Base-by-base conservation (phyloP, 2,888 invertebrate species). In the Fissipunctia ypsillon region DNA sequence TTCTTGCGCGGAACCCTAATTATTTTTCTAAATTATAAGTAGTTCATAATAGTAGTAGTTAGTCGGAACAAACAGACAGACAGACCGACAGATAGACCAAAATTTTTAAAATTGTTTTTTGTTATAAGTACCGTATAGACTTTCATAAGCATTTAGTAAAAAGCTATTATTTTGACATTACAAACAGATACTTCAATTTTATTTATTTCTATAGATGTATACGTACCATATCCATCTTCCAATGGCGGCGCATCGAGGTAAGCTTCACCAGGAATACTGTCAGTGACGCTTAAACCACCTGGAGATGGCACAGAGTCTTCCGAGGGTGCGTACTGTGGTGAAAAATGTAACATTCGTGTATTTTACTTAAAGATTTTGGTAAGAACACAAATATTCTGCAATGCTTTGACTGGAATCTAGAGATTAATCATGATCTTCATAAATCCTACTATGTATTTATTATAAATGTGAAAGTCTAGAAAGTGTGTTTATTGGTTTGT, bases 161-260 rank as follows among this genome's bases (percentile, higher is more conserved):
- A n/a, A n/a, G n/a, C n/a, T n/a, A n/a, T n/a, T n/a, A n/a, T n/a
- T n/a, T n/a, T n/a, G n/a, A n/a, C n/a, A n/a, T n/a, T n/a, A n/a
- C n/a, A n/a, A n/a, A n/a, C n/a, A n/a, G n/a, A n/a, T n/a, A n/a
- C n/a, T n/a, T n/a, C n/a, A n/a, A n/a, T n/a, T n/a, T n/a, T n/a
- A n/a, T n/a, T n/a, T n/a, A n/a, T n/a, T n/a, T n/a, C n/a, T n/a
- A n/a, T n/a, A n/a, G n/a, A n/a, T n/a, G n/a, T n/a, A n/a, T 50
- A 83, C 90, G 77, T 90, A 95, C 95, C 94, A 83, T 90, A 96
- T 67, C 95, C 95, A 78, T 95, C 95, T 87, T 96, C 95, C 63
- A 94, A 83, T 0, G 91, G 88, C 22, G 90, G 83, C 50, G 77
- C 84, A n/a, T 89, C 89, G 10, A 67, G 71, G 59, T 73, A 68